phyloP scores from a whole-genome alignment of 2,797 vertebrate genomes.

The Manis crassicaudata region DNA sequence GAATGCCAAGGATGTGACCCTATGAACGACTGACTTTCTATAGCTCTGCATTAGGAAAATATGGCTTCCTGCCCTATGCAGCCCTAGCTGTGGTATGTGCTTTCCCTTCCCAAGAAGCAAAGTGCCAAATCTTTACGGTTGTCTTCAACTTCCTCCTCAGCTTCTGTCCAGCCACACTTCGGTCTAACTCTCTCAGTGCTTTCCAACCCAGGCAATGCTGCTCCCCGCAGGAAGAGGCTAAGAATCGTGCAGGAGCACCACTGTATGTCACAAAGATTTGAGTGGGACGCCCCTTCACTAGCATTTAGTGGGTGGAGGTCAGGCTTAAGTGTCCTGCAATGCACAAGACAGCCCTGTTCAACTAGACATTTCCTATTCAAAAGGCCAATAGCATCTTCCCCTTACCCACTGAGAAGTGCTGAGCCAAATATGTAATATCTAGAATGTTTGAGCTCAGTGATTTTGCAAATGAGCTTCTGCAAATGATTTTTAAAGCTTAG shows the following conservation, averaged over 20 bases:
- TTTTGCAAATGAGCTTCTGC: not conserved
- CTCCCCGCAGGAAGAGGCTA: not conserved
- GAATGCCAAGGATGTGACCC: not conserved
- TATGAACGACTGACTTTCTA: not conserved
- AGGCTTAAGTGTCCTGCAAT: not conserved
- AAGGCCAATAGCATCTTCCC: not conserved
- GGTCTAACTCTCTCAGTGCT: not conserved
- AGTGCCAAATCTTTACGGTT: not conserved
- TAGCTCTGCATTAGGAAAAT: not conserved
- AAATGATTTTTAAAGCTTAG: not conserved
- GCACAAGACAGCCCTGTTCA: not conserved
- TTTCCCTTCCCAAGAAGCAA: slow-evolving; percentile 12
- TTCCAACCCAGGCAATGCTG: not conserved
- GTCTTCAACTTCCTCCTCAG: not conserved
- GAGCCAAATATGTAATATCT: not conserved
- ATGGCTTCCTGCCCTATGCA: not conserved
- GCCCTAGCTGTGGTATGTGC: not conserved
- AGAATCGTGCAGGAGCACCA: not conserved
- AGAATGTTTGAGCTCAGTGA: not conserved
- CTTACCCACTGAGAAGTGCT: not conserved
- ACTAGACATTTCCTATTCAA: not conserved
- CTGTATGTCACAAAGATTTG: not conserved
- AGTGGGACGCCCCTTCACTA: not conserved
- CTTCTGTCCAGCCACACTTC: not conserved
- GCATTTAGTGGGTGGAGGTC: not conserved